These are phyloP conservation scores for Bombus sylvicola DNA, from an alignment of 1,140 invertebrate genomes.

Conservation along the genomic window DNA sequence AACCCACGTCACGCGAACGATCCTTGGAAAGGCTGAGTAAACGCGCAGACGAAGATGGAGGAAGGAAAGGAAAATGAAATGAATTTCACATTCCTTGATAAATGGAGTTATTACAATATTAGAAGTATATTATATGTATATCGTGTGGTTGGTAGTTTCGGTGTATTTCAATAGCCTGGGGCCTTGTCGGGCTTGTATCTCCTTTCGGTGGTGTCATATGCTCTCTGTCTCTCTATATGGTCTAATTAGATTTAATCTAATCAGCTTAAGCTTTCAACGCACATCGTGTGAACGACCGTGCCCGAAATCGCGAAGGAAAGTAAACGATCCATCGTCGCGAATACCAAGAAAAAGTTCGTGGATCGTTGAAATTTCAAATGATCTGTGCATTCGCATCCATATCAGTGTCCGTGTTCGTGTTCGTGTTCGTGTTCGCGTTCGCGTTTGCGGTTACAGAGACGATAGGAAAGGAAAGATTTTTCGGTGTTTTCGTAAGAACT, in stretches of 20 bases:
- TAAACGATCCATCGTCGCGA: slow-evolving; percentile 17
- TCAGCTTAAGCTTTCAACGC: slow-evolving; percentile 64
- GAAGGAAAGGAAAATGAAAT: neutral
- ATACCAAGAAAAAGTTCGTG: neutral
- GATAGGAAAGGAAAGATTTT: neutral
- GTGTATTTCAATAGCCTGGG: slow-evolving; percentile 56
- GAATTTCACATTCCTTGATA: neutral
- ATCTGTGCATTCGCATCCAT: neutral
- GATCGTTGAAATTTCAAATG: neutral
- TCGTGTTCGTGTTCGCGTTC: neutral
- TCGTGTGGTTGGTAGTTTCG: slow-evolving; percentile 1
- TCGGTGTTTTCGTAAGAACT: neutral
- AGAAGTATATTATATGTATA: neutral
- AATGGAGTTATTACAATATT: neutral
- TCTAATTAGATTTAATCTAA: slow-evolving; percentile 61
- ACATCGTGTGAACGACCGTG: slow-evolving; percentile 6
- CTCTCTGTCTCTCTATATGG: slow-evolving; percentile 64
- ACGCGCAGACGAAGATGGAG: neutral
- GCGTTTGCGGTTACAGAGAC: neutral
- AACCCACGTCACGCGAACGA: slow-evolving; percentile 20
- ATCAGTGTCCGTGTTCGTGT: neutral
- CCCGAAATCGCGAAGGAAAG: neutral
- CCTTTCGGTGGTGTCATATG: slow-evolving; percentile 64
- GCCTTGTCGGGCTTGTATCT: slow-evolving; percentile 60
- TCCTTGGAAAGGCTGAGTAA: neutral